A percentile compares a stretch with the other conserved stretches of the same genome.
These are phyloP conservation scores for Meiosimyza decipiens DNA, from an alignment of 2,888 invertebrate genomes.

Conservation along the genomic window DNA sequence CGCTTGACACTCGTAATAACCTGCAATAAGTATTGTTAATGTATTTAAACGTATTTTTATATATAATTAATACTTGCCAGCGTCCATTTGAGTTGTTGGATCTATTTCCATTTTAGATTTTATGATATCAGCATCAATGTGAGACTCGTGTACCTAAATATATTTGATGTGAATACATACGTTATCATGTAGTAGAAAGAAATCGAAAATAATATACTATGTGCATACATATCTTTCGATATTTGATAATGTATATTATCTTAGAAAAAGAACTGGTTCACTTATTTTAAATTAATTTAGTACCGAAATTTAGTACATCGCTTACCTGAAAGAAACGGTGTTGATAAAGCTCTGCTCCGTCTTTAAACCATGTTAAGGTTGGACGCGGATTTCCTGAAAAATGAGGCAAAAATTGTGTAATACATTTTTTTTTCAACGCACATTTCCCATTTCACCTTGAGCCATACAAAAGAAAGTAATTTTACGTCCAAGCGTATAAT, in stretches of 20 bases:
- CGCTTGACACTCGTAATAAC: conserved; percentile 90
- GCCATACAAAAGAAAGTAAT: conserved; percentile 93
- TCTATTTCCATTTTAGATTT: conserved; percentile 95
- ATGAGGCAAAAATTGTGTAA: neutral
- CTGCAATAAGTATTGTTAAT: conserved; percentile 45
- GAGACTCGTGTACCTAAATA: conserved; percentile 86
- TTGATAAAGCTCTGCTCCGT: conserved; percentile 92
- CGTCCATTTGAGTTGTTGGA: conserved; percentile 95
- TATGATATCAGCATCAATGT: conserved; percentile 80
- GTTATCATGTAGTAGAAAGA: too few species aligned
- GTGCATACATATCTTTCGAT: too few species aligned
- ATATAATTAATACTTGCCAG: conserved; percentile 70
- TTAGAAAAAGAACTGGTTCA: too few species aligned
- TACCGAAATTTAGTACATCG: too few species aligned
- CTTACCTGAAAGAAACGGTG: conserved; percentile 86
- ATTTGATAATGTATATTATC: too few species aligned
- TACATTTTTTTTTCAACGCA: neutral
- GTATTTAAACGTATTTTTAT: neutral
- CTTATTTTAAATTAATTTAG: neutral
- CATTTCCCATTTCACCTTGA: conserved; percentile 70
- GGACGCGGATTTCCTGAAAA: conserved; percentile 77
- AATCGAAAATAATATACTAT: too few species aligned
- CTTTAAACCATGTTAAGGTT: conserved; percentile 95
- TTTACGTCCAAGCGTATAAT: conserved; percentile 93
- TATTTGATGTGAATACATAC: too few species aligned